These are phyloP conservation scores for Cosmopolites sordidus DNA, from an alignment of 2,888 invertebrate species.

Conservation along the genomic window DNA sequence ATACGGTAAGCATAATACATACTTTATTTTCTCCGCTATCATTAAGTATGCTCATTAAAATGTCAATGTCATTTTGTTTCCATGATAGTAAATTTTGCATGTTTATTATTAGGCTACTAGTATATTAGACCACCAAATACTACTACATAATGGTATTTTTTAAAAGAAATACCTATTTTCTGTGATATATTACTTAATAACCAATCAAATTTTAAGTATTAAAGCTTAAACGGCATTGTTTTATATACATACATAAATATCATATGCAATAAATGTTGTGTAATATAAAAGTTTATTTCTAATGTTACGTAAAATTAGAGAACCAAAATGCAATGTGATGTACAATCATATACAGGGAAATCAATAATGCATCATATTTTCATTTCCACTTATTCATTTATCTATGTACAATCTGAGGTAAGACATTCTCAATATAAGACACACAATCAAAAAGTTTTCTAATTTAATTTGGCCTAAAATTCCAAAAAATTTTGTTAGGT, in stretches of 20 bases:
- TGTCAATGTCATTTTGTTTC: not conserved
- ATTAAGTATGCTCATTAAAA: too few relatives aligned
- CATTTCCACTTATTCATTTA: too few relatives aligned
- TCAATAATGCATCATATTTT: slow-evolving; percentile 25
- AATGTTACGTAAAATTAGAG: slow-evolving; percentile 27
- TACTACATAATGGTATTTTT: not conserved
- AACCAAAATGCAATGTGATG: slow-evolving; percentile 34
- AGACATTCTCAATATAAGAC: too few relatives aligned
- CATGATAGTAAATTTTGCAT: not conserved
- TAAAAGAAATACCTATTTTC: slow-evolving; percentile 12
- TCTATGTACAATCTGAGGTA: too few relatives aligned
- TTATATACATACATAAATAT: slow-evolving; percentile 3
- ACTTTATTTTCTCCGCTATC: too few relatives aligned
- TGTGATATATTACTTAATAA: slow-evolving; percentile 13
- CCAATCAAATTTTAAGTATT: slow-evolving; percentile 9
- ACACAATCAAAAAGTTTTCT: too few relatives aligned
- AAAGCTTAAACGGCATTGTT: slow-evolving; percentile 3
- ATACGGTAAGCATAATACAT: too few relatives aligned
- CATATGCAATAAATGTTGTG: slow-evolving; percentile 34
- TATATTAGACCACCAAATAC: not conserved
- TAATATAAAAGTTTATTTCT: slow-evolving; percentile 33
- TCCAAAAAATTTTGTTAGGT: too few relatives aligned
- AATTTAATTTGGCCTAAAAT: too few relatives aligned
- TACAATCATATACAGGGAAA: slow-evolving; percentile 38
- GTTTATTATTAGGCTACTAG: not conserved